A percentile compares a stretch with the other conserved stretches of the same genome.
Evolutionary conservation across 2,888 invertebrate genomes (phyloP).

Genomic region (Amaurobius ferox): DNA sequence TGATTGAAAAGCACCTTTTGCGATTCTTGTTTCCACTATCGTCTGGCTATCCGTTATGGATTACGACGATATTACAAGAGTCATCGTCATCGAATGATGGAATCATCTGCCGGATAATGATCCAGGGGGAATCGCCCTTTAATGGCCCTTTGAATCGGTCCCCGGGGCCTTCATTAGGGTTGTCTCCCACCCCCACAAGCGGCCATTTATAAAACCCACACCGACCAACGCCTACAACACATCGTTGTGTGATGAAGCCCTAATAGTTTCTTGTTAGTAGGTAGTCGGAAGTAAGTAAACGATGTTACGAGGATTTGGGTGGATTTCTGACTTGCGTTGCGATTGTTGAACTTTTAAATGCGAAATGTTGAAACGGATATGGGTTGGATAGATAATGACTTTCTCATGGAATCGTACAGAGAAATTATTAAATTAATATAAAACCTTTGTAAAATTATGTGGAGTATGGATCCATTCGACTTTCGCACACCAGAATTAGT

Average conservation of each 20-base stretch:
- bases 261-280: background rate
- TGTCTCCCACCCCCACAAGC: conserved; percentile 32
- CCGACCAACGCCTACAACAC: conserved; percentile 52
- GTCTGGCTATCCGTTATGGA: background rate
- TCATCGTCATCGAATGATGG: conserved; percentile 9
- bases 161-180: conserved; percentile 62
- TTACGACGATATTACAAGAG: background rate
- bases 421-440: too few relatives aligned
- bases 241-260: background rate
- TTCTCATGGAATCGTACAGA: too few relatives aligned
- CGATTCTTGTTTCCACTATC: too few relatives aligned
- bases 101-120: conserved; percentile 37
- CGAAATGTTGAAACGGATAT: too few relatives aligned
- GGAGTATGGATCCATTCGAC: too few relatives aligned
- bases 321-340: background rate
- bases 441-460: too few relatives aligned
- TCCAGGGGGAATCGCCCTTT: conserved; percentile 4
- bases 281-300: background rate
- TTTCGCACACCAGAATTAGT: too few relatives aligned
- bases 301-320: background rate
- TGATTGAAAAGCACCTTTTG: too few relatives aligned
- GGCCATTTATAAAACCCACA: conserved; percentile 51
- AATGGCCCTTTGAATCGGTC: conserved; percentile 43
- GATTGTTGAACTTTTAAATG: too few relatives aligned
- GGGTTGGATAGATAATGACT: too few relatives aligned